These are phyloP conservation scores for Mionectes olivaceus DNA, from an alignment of 2,797 vertebrate species.

Conservation along the genomic window DNA sequence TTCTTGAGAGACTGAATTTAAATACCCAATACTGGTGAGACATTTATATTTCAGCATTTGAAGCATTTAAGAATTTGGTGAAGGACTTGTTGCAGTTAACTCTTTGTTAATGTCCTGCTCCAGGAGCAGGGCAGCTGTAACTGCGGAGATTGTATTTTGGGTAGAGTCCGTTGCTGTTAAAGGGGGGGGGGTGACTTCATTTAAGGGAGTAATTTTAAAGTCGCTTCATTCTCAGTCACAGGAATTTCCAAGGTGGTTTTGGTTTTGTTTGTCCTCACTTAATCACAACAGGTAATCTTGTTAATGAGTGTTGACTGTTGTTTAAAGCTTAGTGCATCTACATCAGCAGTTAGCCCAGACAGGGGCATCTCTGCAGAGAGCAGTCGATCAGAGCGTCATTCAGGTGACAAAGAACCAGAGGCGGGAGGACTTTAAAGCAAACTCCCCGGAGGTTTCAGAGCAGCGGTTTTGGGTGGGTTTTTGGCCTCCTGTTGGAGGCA, in stretches of 20 bases:
- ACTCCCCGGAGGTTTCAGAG: slow-evolving; percentile 59
- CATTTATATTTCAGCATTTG: slow-evolving; percentile 9
- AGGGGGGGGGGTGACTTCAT: slow-evolving; percentile 1
- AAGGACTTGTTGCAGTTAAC: slow-evolving; percentile 49
- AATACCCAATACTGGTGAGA: not conserved
- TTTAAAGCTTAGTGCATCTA: slow-evolving; percentile 72
- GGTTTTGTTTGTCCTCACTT: slow-evolving; percentile 64
- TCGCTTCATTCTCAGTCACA: slow-evolving; percentile 42
- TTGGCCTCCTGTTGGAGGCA: not conserved
- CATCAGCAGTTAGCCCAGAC: slow-evolving; percentile 64
- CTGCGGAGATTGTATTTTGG: not conserved
- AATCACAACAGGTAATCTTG: slow-evolving; percentile 78
- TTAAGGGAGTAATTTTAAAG: slow-evolving; percentile 49
- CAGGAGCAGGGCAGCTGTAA: not conserved
- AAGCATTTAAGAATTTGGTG: slow-evolving; percentile 29
- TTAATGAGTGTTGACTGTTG: slow-evolving; percentile 79
- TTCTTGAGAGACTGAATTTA: not conserved
- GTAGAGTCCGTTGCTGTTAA: not conserved
- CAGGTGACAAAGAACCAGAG: slow-evolving; percentile 75
- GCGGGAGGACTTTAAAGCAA: slow-evolving; percentile 75
- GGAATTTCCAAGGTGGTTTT: slow-evolving; percentile 69
- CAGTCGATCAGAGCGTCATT: slow-evolving; percentile 71
- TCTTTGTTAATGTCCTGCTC: slow-evolving; percentile 29
- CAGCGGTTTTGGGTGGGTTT: not conserved
- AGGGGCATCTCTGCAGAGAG: slow-evolving; percentile 64